These are phyloP conservation scores for Clangula hyemalis DNA, from an alignment of 2,797 vertebrate genomes.

Conservation along the genomic window DNA sequence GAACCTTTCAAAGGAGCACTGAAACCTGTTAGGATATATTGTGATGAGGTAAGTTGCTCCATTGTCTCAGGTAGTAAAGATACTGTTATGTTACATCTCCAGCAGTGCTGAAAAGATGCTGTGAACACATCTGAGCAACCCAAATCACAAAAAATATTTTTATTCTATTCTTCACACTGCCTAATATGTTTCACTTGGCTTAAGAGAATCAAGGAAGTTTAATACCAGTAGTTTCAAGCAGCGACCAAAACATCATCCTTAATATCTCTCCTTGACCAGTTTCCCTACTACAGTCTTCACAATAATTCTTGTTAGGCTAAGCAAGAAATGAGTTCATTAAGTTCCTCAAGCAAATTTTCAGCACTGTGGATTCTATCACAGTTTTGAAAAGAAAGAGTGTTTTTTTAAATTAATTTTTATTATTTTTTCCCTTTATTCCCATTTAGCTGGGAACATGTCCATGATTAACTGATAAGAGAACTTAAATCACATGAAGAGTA, in stretches of 20 bases:
- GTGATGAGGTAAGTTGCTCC: conserved; percentile 70
- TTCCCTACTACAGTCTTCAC: not conserved
- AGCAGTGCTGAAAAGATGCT: conserved; percentile 74
- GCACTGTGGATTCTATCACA: conserved; percentile 34
- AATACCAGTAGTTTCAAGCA: conserved; percentile 37
- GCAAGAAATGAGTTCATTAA: not conserved
- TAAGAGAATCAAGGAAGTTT: conserved; percentile 75
- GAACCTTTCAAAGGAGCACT: conserved; percentile 70
- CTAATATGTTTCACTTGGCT: not conserved
- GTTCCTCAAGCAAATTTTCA: conserved; percentile 52
- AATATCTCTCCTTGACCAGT: not conserved
- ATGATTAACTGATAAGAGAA: not conserved
- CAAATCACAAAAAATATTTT: not conserved
- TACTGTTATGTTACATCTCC: conserved; percentile 43
- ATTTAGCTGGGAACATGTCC: not conserved
- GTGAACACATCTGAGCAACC: not conserved
- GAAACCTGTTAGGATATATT: conserved; percentile 73
- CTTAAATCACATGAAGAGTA: not conserved
- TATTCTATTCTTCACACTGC: not conserved
- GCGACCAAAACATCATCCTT: not conserved
- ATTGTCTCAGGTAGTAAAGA: conserved; percentile 47
- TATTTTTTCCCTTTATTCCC: not conserved
- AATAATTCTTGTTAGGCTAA: not conserved
- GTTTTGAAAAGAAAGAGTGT: conserved; percentile 17
- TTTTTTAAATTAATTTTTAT: not conserved